A percentile compares a stretch with the other conserved stretches of the same genome.
These are phyloP conservation scores for Speoplatyrhinus poulsoni DNA, from an alignment of 2,113 vertebrate genomes.

Conservation along the genomic window DNA sequence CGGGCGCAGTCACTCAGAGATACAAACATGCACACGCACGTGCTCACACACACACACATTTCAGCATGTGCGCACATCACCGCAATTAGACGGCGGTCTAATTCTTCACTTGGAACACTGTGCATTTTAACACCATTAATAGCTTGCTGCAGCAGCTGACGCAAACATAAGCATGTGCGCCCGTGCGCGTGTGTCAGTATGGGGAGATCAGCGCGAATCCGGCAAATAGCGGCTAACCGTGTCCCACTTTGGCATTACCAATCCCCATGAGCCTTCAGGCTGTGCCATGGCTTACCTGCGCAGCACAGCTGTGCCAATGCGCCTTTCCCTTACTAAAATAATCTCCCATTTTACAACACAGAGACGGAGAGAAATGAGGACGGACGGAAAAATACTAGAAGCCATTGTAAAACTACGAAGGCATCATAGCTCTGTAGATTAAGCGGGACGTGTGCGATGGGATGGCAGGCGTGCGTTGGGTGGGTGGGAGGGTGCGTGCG, in stretches of 20 bases:
- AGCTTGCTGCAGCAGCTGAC: constrained; percentile 70
- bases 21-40: neutral
- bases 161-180: constrained; percentile 27
- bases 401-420: constrained; percentile 23
- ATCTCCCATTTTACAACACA: constrained; percentile 27
- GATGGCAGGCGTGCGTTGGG: neutral
- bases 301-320: constrained; percentile 8
- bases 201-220: constrained; percentile 60
- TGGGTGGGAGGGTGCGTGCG: neutral
- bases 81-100: constrained; percentile 74
- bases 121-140: constrained; percentile 53
- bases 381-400: constrained; percentile 41
- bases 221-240: constrained; percentile 41
- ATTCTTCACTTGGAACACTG: constrained; percentile 68
- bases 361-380: constrained; percentile 45
- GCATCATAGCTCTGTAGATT: constrained; percentile 24
- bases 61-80: constrained; percentile 76
- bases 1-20: constrained; percentile 25
- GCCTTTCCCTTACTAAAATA: constrained; percentile 13
- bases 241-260: constrained; percentile 55
- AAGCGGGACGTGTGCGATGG: constrained; percentile 20
- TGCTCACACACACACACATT: constrained; percentile 34
- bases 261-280: constrained; percentile 38
- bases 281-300: constrained; percentile 42
- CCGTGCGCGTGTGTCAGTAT: constrained; percentile 26